phyloP scores from a whole-genome alignment of 2,113 vertebrate genomes.

The Pseudopipra pipra region DNA sequence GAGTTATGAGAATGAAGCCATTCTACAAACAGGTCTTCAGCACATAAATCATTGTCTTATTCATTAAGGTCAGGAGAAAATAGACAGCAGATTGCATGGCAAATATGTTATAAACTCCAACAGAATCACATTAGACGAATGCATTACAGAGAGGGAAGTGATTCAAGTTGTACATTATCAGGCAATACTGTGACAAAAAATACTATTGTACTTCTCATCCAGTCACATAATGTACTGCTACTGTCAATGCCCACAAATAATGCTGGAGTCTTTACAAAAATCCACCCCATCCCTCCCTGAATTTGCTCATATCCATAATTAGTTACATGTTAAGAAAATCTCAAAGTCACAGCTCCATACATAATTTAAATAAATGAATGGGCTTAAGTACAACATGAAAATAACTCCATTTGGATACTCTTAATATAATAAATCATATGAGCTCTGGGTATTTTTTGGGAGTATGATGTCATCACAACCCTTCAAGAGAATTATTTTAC shows the following conservation, averaged over 20 bases:
- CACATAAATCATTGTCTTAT: background rate
- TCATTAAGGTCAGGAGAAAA: background rate
- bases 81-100: fast-evolving
- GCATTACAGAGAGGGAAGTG: background rate
- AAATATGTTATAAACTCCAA: background rate
- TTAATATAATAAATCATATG: background rate
- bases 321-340: background rate
- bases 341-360: background rate
- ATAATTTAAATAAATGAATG: background rate
- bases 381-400: background rate
- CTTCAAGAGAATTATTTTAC: conserved; percentile 13
- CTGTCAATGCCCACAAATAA: background rate
- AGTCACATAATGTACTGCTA: background rate
- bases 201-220: background rate
- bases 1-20: background rate
- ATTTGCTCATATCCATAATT: background rate
- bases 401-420: background rate
- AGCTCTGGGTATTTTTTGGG: background rate
- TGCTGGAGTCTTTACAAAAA: background rate
- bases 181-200: background rate
- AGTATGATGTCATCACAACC: background rate
- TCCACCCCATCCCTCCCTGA: background rate
- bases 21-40: background rate
- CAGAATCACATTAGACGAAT: background rate
- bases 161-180: background rate